Conservation (phyloP, 2,888 invertebrate species). For the Caenorhabditis virilis region DNA sequence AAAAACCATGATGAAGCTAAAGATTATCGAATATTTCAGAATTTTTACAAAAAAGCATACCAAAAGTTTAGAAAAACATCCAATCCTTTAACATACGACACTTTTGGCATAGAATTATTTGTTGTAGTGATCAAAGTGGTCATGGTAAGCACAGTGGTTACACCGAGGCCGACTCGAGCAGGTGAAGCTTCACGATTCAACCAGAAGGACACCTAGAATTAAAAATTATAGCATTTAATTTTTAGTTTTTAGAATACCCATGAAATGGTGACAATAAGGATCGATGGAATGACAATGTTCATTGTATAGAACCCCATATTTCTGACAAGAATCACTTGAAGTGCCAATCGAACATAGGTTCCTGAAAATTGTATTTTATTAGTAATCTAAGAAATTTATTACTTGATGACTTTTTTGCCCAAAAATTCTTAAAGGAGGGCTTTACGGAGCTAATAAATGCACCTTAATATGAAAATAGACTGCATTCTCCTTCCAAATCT, state of each 20-base stretch:
- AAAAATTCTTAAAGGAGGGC: too few relatives aligned
- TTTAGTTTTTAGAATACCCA: slow-evolving; percentile 49
- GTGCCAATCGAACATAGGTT: slow-evolving; percentile 69
- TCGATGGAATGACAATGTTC: slow-evolving; percentile 66
- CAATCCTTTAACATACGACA: slow-evolving; percentile 85
- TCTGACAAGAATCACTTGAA: slow-evolving; percentile 77
- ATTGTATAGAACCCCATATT: slow-evolving; percentile 98
- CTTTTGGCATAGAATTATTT: slow-evolving; percentile 81
- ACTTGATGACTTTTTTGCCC: neutral
- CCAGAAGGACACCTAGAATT: slow-evolving; percentile 62
- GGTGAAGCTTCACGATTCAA: slow-evolving; percentile 66
- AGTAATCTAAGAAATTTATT: neutral
- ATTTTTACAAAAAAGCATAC: slow-evolving; percentile 11
- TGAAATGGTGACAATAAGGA: slow-evolving; percentile 66
- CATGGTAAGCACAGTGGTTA: slow-evolving; percentile 73
- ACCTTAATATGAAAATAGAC: too few relatives aligned
- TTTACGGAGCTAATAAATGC: too few relatives aligned
- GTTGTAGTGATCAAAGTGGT: slow-evolving; percentile 76
- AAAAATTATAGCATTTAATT: neutral
- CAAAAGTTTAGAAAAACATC: slow-evolving; percentile 68
- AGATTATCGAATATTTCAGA: neutral
- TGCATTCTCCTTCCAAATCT: neutral
- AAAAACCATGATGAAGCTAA: slow-evolving; percentile 67
- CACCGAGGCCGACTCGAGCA: slow-evolving; percentile 66
- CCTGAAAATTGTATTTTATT: too few relatives aligned